Base-by-base conservation (phyloP, 2,113 vertebrate species). In the Heterocephalus glaber region DNA sequence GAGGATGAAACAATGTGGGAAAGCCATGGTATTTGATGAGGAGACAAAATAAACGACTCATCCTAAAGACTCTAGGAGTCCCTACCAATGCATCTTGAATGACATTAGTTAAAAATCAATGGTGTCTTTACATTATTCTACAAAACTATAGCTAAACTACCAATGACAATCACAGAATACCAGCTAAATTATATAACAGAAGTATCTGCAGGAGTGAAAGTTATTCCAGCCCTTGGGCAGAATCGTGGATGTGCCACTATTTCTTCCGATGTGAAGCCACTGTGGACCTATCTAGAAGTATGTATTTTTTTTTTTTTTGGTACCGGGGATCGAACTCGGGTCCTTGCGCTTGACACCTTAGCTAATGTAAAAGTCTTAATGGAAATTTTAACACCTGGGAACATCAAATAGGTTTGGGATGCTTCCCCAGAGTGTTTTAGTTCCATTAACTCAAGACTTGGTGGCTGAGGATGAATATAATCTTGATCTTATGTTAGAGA, bases 371-470 rank as follows among this genome's bases (percentile, higher is more conserved):
- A 95, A 90, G 90, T 94, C 60, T 85, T 82, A 66, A 94, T 89
- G 92, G 58, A 68, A 93, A 95, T 84, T 70, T 90, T 5, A 72
- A 86, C 65, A 85, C 90, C 47, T 86, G 20, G 86, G 70, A 90
- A 90, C 85, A 86, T 90, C 95, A 68, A 96, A 68, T 68, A 86
- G 65, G n/a, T 86, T 95, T 90, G 90, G 84, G 77, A 86, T 58
- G 60, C 41, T 95, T 96, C 96, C 94, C 94, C 56, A 41, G 96
- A 92, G 94, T 63, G 54, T 65, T 95, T 95, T 54, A 80, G 87
- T 95, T 96, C 96, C 94, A 95, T 97, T 97, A 97, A 86, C 85
- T 94, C 70, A 92, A 96, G 94, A 87, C 92, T 86, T 94, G 87
- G 94, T 97, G 97, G 90, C 96, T 81, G 72, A 92, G 87, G 81